Conservation (phyloP, 2,888 invertebrate species). For the Poecilobothrus nobilitatus region DNA sequence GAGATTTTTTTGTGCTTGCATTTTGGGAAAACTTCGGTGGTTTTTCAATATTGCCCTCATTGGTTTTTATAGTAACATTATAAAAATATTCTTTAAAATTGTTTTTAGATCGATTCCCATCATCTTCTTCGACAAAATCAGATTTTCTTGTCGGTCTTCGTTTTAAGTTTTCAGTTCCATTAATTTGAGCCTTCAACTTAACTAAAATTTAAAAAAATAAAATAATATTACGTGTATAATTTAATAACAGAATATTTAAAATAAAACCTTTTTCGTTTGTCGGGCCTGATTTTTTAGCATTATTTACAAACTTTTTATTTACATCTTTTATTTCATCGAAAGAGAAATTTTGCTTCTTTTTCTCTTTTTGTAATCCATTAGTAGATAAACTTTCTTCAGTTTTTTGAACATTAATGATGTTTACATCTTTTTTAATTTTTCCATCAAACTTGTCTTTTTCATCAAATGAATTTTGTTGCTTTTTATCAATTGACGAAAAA, state of each 20-base stretch:
- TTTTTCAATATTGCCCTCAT: conserved; percentile 42
- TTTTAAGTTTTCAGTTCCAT: conserved; percentile 15
- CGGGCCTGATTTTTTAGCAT: neutral
- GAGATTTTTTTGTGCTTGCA: conserved; percentile 18
- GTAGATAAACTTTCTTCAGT: neutral
- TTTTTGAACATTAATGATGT: neutral
- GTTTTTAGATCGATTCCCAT: conserved; percentile 15
- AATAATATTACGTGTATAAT: neutral
- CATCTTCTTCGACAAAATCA: conserved; percentile 15
- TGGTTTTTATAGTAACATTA: conserved; percentile 36
- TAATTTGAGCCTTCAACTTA: conserved; percentile 8
- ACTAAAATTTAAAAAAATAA: conserved; percentile 11
- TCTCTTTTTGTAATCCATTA: neutral
- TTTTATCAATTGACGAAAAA: neutral
- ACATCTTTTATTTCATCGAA: neutral
- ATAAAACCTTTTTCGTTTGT: neutral
- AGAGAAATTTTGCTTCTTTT: neutral
- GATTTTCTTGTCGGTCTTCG: conserved; percentile 18
- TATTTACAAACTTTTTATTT: neutral
- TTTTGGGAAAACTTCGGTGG: conserved; percentile 23
- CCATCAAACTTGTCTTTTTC: conserved; percentile 17
- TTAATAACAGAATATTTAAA: too few species aligned
- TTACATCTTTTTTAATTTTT: conserved; percentile 11
- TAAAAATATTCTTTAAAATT: conserved; percentile 28
- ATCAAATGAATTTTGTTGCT: conserved; percentile 10